These are phyloP conservation scores for Bambusicola thoracicus DNA, from an alignment of 2,113 vertebrate genomes.

Conservation along the genomic window DNA sequence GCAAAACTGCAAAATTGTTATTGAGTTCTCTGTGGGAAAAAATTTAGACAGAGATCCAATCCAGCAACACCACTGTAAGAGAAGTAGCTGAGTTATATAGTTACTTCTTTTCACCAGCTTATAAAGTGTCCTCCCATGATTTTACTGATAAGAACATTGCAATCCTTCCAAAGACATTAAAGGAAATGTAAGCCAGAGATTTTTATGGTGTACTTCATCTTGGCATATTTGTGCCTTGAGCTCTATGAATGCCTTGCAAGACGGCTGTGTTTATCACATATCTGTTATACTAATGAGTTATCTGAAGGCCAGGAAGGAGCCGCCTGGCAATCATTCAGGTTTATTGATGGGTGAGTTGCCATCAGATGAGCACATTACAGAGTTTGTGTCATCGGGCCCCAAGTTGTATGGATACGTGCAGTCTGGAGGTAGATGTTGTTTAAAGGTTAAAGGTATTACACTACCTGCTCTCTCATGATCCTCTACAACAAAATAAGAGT, in stretches of 20 bases:
- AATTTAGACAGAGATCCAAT: not conserved
- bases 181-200: not conserved
- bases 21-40: not conserved
- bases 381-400: not conserved
- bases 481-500: not conserved
- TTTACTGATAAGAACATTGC: rapidly evolving
- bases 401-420: not conserved
- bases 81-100: not conserved
- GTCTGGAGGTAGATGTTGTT: not conserved
- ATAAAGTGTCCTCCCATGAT: not conserved
- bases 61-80: not conserved
- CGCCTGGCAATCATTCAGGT: not conserved
- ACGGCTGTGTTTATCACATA: not conserved
- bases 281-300: not conserved
- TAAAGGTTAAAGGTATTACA: not conserved
- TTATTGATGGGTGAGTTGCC: not conserved
- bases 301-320: not conserved
- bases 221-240: rapidly evolving
- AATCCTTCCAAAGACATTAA: not conserved
- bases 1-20: not conserved
- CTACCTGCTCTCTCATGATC: not conserved
- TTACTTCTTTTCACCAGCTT: not conserved
- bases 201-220: not conserved
- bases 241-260: not conserved
- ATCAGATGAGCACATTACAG: not conserved